Evolutionary conservation across 1,140 invertebrate genomes (phyloP).

Genomic region (Drosophila pallidifrons): DNA sequence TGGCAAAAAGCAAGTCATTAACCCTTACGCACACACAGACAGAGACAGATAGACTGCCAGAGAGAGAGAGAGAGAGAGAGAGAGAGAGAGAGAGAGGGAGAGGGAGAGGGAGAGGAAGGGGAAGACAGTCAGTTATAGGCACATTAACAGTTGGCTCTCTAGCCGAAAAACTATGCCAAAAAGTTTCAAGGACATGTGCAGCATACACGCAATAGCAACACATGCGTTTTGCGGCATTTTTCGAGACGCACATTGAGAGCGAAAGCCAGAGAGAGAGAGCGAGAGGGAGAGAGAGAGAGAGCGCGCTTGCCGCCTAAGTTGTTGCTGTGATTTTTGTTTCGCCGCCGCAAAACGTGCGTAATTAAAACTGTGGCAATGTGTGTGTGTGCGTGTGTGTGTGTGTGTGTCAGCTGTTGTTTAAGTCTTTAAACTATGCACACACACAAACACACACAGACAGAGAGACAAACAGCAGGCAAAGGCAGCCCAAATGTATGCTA

Average conservation of each 20-base stretch:
- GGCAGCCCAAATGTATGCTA: conserved; percentile 39
- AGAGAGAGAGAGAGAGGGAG: conserved; percentile 1
- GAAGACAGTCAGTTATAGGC: conserved; percentile 46
- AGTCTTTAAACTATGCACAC: conserved; percentile 44
- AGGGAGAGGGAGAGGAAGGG: conserved; percentile 3
- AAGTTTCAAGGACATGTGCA: conserved; percentile 84
- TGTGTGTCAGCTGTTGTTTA: conserved; percentile 37
- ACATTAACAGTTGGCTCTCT: conserved; percentile 57
- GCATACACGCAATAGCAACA: conserved; percentile 45
- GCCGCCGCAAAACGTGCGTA: conserved; percentile 79
- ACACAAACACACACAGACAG: not conserved
- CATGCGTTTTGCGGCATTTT: conserved; percentile 69
- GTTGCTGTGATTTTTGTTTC: conserved; percentile 61
- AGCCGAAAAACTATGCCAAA: conserved; percentile 82
- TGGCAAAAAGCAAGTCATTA: conserved; percentile 57
- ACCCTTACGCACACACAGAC: conserved; percentile 41
- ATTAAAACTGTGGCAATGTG: conserved; percentile 65
- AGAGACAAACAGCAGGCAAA: not conserved
- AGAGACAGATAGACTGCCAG: conserved; percentile 2
- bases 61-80: conserved; percentile 4
- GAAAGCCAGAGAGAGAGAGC: not conserved
- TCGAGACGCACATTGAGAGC: conserved; percentile 40
- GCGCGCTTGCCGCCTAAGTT: conserved; percentile 22
- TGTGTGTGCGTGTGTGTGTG: conserved; percentile 34
- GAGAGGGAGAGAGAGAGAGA: not conserved